Evolutionary conservation across 2,797 vertebrate species (phyloP).

Genomic region (Lerista edwardsae): DNA sequence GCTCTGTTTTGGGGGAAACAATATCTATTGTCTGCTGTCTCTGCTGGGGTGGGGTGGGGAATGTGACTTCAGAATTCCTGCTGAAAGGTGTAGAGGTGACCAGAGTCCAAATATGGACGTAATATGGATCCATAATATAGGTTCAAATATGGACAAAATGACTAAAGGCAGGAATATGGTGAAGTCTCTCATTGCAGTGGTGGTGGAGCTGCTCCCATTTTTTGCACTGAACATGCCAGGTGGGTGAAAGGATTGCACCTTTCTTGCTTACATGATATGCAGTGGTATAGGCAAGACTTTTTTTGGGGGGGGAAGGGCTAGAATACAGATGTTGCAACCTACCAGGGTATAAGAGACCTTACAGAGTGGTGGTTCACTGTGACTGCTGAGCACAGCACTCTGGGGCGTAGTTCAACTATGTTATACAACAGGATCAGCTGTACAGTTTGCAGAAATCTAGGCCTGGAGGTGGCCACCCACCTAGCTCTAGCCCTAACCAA

Average conservation of each 20-base stretch:
- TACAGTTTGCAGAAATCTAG: not conserved
- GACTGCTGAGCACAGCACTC: not conserved
- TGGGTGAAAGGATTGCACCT: not conserved
- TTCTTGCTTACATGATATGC: not conserved
- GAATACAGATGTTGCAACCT: not conserved
- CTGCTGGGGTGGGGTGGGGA: no score
- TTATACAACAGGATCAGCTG: not conserved
- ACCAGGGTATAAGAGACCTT: not conserved
- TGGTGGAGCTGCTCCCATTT: not conserved
- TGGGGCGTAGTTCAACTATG: no score
- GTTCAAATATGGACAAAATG: not conserved
- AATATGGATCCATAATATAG: no score
- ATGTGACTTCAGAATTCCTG: not conserved
- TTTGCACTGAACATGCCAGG: not conserved
- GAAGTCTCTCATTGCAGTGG: not conserved
- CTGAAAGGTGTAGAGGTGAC: not conserved
- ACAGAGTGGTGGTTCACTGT: not conserved
- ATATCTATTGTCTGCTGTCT: no score
- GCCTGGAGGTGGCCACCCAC: constrained; percentile 10
- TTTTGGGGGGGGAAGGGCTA: not conserved
- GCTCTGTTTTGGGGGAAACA: no score
- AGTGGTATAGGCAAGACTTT: not conserved
- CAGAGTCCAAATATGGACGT: not conserved
- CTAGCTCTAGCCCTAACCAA: not conserved
- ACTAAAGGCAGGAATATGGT: not conserved